phyloP scores from a whole-genome alignment of 1,140 invertebrate species.

The Drosophila virilis region DNA sequence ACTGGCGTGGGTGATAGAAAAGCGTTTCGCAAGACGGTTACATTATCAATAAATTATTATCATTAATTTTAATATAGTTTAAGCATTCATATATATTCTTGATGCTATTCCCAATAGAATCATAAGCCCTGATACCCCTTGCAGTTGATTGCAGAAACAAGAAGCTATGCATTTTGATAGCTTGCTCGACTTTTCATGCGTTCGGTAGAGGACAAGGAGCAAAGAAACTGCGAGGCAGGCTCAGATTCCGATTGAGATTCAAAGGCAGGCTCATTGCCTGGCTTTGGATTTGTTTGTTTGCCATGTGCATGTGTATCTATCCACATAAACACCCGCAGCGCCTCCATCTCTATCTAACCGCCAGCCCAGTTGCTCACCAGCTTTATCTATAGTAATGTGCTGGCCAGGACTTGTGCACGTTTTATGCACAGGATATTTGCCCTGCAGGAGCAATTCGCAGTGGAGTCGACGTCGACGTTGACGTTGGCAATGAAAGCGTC shows the following conservation, averaged over 20 bases:
- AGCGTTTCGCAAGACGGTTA: too few species aligned
- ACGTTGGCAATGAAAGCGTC: conserved; percentile 22
- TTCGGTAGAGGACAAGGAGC: not conserved
- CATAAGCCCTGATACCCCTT: not conserved
- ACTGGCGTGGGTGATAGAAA: too few species aligned
- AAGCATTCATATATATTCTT: too few species aligned
- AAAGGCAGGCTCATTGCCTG: conserved; percentile 13
- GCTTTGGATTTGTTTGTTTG: conserved; percentile 25
- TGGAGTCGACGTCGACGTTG: conserved; percentile 6
- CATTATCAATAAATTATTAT: too few species aligned
- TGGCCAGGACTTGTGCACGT: conserved; percentile 46
- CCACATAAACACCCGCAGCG: not conserved
- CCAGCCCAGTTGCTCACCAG: not conserved
- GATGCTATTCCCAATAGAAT: not conserved
- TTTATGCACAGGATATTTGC: conserved; percentile 34
- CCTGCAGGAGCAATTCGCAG: conserved; percentile 38
- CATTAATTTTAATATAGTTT: too few species aligned
- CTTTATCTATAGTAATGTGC: not conserved
- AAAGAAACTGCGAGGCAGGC: not conserved
- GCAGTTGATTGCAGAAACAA: not conserved
- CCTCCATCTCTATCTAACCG: not conserved
- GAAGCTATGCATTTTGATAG: conserved; percentile 40
- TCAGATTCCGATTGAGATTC: conserved; percentile 14
- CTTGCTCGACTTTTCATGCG: conserved; percentile 27
- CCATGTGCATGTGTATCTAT: conserved; percentile 12